Percentiles rank a stretch among this genome's conserved stretches.
These are phyloP conservation scores for Cassiopea xamachana DNA, from an alignment of 30 jellyfish, hydroid and myxozoan species.

Conservation along the genomic window DNA sequence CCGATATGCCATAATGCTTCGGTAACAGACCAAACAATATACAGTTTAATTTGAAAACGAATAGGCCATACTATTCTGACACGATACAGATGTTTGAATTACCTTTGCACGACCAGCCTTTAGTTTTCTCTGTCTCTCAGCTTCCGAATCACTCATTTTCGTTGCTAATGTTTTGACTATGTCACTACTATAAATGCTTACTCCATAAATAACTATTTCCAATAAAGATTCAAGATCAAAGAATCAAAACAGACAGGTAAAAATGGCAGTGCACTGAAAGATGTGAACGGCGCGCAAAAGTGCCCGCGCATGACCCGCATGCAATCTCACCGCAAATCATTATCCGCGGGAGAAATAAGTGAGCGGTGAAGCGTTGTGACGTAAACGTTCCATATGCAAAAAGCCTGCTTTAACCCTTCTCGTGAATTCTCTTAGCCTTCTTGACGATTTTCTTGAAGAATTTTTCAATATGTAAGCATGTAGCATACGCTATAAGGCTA, in stretches of 20 bases:
- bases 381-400: too few relatives aligned
- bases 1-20: neutral
- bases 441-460: too few relatives aligned
- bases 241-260: neutral
- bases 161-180: neutral
- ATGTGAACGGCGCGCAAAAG: slow-evolving; percentile 36
- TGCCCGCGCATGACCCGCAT: slow-evolving; percentile 59
- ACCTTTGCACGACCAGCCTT: slow-evolving; percentile 92
- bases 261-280: slow-evolving; percentile 24
- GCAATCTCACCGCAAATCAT: neutral
- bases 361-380: neutral
- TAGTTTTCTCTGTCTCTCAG: slow-evolving; percentile 85
- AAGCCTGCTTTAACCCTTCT: too few relatives aligned
- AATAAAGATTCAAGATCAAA: neutral
- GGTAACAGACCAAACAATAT: neutral
- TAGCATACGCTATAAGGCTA: too few relatives aligned
- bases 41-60: neutral
- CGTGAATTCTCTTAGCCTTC: too few relatives aligned
- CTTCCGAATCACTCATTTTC: slow-evolving; percentile 83
- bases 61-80: neutral
- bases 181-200: neutral
- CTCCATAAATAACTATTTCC: neutral
- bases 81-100: neutral
- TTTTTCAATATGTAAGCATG: too few relatives aligned
- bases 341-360: neutral